These are phyloP conservation scores for Nematostella vectensis DNA, from an alignment of 92 coral and sea anemone species.

Conservation along the genomic window DNA sequence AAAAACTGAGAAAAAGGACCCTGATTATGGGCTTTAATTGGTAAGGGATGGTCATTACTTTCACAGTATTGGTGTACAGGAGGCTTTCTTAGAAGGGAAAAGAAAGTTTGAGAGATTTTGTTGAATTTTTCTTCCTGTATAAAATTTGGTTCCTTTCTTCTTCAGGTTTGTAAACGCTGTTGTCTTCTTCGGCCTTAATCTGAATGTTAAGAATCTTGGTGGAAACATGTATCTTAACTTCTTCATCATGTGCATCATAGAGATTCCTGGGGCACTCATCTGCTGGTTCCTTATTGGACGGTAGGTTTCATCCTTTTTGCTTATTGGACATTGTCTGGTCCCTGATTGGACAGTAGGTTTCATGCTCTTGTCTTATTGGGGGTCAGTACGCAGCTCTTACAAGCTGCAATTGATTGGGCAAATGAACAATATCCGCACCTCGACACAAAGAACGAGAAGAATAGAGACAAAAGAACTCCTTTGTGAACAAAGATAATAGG, in stretches of 20 bases:
- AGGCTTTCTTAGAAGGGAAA: background rate
- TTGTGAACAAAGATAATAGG: too few relatives aligned
- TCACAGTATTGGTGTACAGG: background rate
- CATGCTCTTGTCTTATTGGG: background rate
- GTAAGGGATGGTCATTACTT: conserved; percentile 17
- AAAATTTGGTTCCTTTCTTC: background rate
- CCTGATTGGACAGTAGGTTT: background rate
- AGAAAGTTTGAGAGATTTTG: background rate
- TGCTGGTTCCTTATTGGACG: conserved; percentile 40
- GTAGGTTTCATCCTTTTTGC: conserved; percentile 22
- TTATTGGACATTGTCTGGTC: too few relatives aligned
- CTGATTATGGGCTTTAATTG: conserved; percentile 59
- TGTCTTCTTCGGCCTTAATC: conserved; percentile 59
- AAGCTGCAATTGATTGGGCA: too few relatives aligned
- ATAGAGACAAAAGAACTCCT: too few relatives aligned
- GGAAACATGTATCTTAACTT: conserved; percentile 68
- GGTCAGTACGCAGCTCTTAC: background rate
- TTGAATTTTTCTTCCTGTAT: background rate
- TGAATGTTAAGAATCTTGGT: conserved; percentile 65
- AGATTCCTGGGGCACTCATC: conserved; percentile 38
- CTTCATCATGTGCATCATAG: conserved; percentile 48
- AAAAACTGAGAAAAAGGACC: conserved; percentile 53
- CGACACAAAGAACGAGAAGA: too few relatives aligned
- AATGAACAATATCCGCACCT: too few relatives aligned
- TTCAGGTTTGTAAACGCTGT: conserved; percentile 77